phyloP scores from a whole-genome alignment of 2,888 invertebrate species.

The Rhyacophila evoluta region DNA sequence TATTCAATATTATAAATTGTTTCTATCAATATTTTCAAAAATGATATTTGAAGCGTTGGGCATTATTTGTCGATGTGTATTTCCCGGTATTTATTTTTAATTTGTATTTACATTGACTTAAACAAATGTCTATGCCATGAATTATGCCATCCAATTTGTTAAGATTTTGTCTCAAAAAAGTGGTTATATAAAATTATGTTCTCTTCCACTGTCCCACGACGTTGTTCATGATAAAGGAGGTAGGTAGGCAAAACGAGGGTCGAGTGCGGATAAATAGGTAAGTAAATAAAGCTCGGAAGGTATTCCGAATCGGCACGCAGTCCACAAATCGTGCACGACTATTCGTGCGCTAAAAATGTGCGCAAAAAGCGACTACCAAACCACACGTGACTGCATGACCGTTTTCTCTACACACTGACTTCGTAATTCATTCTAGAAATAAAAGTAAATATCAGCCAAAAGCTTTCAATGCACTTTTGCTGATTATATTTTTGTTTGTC shows the following conservation, averaged over 20 bases:
- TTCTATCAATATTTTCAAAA: too few relatives aligned
- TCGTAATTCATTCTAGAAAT: background rate
- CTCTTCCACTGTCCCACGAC: conserved; percentile 5
- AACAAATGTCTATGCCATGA: too few relatives aligned
- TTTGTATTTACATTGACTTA: too few relatives aligned
- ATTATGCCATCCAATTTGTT: too few relatives aligned
- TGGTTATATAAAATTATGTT: too few relatives aligned
- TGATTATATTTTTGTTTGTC: too few relatives aligned
- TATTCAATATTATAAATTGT: too few relatives aligned
- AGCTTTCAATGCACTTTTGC: too few relatives aligned
- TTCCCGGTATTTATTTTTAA: too few relatives aligned
- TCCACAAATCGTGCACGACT: conserved; percentile 48
- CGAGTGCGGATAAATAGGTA: conserved; percentile 29
- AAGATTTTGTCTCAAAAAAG: too few relatives aligned
- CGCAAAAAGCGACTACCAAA: conserved; percentile 35
- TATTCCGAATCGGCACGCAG: conserved; percentile 48
- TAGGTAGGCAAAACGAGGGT: conserved; percentile 18
- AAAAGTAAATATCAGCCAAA: background rate
- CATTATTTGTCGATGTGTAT: too few relatives aligned
- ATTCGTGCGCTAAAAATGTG: conserved; percentile 50
- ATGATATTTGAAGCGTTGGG: too few relatives aligned
- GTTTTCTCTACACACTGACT: background rate
- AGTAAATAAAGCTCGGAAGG: conserved; percentile 49
- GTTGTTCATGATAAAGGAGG: conserved; percentile 2
- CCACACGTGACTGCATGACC: conserved; percentile 16